phyloP scores from a whole-genome alignment of 2,113 vertebrate species.

The Phrynocephalus versicolor region DNA sequence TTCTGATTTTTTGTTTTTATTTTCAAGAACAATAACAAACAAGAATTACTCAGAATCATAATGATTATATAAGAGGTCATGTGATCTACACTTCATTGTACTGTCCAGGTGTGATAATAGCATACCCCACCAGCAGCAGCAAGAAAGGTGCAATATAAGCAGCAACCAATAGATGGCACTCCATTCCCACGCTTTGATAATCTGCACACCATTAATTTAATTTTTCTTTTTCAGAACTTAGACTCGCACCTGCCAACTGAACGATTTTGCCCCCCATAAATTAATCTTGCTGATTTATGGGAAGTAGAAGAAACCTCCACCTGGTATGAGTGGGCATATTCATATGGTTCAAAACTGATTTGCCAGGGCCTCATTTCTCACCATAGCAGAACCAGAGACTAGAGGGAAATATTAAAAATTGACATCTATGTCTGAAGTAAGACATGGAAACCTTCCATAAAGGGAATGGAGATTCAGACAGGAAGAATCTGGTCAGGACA shows the following conservation, averaged over 20 bases:
- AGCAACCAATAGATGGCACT: neutral
- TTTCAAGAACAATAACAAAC: rapidly evolving
- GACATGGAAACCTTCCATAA: neutral
- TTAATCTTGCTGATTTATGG: neutral
- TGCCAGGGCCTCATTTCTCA: neutral
- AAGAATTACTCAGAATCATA: rapidly evolving
- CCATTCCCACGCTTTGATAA: neutral
- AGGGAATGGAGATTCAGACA: too few species aligned
- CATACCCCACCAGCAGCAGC: too few species aligned
- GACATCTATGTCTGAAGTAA: neutral
- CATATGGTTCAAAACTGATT: neutral
- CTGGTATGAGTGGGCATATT: neutral
- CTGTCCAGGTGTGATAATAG: neutral
- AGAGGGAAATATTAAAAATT: neutral
- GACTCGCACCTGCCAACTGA: neutral
- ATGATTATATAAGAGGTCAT: rapidly evolving
- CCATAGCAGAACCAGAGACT: neutral
- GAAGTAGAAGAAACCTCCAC: neutral
- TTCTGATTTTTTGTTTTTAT: neutral
- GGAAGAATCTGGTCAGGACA: neutral
- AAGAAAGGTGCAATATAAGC: neutral
- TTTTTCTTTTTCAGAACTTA: neutral
- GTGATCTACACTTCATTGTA: too few species aligned
- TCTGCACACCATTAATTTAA: neutral
- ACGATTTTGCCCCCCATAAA: neutral